These are phyloP conservation scores for Apodemia hepburni DNA, from an alignment of 2,888 invertebrate genomes.

Conservation along the genomic window DNA sequence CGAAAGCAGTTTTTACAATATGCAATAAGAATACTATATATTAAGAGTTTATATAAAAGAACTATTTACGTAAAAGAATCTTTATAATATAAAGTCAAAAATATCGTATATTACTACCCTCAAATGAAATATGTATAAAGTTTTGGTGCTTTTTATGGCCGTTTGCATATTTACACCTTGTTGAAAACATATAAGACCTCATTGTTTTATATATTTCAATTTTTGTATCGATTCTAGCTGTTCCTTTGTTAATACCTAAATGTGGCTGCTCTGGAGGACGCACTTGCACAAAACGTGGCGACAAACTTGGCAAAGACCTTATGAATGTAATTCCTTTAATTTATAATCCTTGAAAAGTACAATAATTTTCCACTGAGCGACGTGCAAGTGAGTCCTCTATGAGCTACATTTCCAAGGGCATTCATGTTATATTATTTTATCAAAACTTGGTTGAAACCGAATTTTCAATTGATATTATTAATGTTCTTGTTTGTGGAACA, in stretches of 20 bases:
- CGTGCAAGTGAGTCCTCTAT: not conserved
- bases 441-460: conserved; percentile 49
- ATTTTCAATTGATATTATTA: conserved; percentile 65
- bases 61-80: conserved; percentile 69
- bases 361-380: not conserved
- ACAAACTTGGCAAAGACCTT: not conserved
- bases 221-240: conserved; percentile 45
- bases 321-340: not conserved
- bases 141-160: conserved; percentile 71
- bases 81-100: conserved; percentile 57
- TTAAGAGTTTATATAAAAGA: conserved; percentile 74
- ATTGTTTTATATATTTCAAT: conserved; percentile 43
- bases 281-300: not conserved
- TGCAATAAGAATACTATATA: conserved; percentile 67
- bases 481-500: conserved; percentile 49
- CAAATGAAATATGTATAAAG: conserved; percentile 55
- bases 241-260: conserved; percentile 39
- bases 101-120: conserved; percentile 56
- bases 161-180: conserved; percentile 68
- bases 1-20: conserved; percentile 64
- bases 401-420: conserved; percentile 6
- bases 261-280: not conserved
- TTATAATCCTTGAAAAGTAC: conserved; percentile 9
- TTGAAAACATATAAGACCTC: conserved; percentile 55
- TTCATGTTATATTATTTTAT: conserved; percentile 6